These are phyloP conservation scores for Dysdera silvatica DNA, from an alignment of 1,140 invertebrate species.

Conservation along the genomic window DNA sequence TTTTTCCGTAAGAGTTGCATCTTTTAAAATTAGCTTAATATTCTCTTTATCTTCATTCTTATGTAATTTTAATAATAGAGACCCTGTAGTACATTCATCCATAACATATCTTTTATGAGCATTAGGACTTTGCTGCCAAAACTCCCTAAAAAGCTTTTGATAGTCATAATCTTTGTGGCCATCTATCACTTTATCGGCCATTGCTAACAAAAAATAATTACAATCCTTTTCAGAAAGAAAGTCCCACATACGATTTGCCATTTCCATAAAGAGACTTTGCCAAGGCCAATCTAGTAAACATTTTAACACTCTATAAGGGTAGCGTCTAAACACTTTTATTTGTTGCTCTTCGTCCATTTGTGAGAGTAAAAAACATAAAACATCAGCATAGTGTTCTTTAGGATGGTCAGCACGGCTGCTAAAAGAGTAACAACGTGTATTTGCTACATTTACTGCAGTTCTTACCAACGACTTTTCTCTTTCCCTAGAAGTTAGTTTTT, in stretches of 20 bases:
- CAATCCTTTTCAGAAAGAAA: background rate
- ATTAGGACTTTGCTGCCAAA: background rate
- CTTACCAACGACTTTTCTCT: background rate
- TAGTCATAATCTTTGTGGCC: background rate
- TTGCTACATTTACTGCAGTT: background rate
- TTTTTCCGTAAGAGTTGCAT: background rate
- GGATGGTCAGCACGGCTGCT: background rate
- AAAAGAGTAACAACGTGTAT: background rate
- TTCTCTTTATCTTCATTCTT: background rate
- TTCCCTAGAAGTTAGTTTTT: background rate
- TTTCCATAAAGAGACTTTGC: background rate
- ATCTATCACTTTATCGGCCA: background rate
- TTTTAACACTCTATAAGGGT: background rate
- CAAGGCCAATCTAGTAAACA: background rate
- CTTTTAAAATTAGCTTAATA: background rate
- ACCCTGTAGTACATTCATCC: background rate
- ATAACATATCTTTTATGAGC: background rate
- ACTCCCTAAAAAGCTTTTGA: background rate
- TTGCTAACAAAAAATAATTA: background rate
- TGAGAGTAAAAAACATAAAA: background rate
- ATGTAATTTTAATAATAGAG: background rate
- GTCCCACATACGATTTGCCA: background rate
- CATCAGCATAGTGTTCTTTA: slow-evolving; percentile 1
- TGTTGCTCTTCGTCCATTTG: background rate
- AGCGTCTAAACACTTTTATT: background rate